phyloP scores from a whole-genome alignment of 2,888 invertebrate genomes.

The Fragum whitleyi region DNA sequence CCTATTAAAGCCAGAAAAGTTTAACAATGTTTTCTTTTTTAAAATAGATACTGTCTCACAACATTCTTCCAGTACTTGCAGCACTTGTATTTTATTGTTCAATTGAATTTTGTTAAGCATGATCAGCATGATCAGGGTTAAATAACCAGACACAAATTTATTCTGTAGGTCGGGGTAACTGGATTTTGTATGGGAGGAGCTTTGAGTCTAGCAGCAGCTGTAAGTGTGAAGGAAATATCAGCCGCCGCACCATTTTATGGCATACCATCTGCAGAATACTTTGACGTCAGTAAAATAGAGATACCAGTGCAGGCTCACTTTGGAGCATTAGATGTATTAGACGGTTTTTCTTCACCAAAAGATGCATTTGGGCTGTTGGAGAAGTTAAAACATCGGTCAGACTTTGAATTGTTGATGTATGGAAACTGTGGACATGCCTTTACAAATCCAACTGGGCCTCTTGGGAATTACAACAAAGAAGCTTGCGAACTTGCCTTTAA shows the following conservation, averaged over 20 bases:
- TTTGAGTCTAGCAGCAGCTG: constrained; percentile 76
- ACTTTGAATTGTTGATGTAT: constrained; percentile 74
- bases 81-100: too few relatives aligned
- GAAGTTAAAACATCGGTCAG: constrained; percentile 65
- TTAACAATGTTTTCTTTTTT: too few relatives aligned
- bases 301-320: constrained; percentile 82
- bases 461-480: constrained; percentile 69
- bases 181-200: constrained; percentile 84
- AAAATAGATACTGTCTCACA: too few relatives aligned
- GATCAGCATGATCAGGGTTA: too few relatives aligned
- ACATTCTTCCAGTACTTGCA: too few relatives aligned
- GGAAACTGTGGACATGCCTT: constrained; percentile 77
- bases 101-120: too few relatives aligned
- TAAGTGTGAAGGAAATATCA: constrained; percentile 71
- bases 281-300: constrained; percentile 75
- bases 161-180: constrained; percentile 83
- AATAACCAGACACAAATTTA: too few relatives aligned
- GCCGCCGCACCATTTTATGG: constrained; percentile 83
- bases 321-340: constrained; percentile 74
- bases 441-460: constrained; percentile 68
- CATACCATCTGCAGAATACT: constrained; percentile 72
- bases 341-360: constrained; percentile 77
- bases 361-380: constrained; percentile 72
- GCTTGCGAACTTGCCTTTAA: constrained; percentile 64
- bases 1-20: too few relatives aligned